Evolutionary conservation across 2,113 vertebrate species (phyloP).

Genomic region (Copsychus sechellarum): DNA sequence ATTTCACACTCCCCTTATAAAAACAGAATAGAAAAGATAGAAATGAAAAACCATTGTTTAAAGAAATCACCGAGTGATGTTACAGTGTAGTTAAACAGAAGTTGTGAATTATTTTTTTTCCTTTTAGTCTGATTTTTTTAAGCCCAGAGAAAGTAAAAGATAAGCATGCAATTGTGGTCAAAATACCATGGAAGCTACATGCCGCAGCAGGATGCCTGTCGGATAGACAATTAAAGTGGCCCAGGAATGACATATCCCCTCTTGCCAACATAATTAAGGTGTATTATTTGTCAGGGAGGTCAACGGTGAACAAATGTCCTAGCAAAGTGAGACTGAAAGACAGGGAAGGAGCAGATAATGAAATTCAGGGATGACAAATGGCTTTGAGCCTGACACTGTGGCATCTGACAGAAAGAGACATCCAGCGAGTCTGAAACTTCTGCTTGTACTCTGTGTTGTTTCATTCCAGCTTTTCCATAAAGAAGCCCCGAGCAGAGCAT

Average conservation of each 20-base stretch:
- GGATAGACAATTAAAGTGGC: slow-evolving; percentile 87
- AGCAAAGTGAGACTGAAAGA: slow-evolving; percentile 88
- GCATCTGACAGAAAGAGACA: slow-evolving; percentile 96
- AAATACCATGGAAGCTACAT: slow-evolving; percentile 71
- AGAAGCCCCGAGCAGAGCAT: neutral
- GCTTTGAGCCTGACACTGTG: slow-evolving; percentile 87
- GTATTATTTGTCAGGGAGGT: slow-evolving; percentile 97
- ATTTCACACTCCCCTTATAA: neutral
- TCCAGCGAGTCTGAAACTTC: slow-evolving; percentile 81
- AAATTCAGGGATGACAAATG: slow-evolving; percentile 99
- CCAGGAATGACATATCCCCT: slow-evolving; percentile 90
- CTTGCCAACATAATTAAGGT: slow-evolving; percentile 99
- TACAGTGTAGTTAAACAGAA: slow-evolving; percentile 18
- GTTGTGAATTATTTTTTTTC: slow-evolving; percentile 1
- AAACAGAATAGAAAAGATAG: neutral
- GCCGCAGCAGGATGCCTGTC: slow-evolving; percentile 77
- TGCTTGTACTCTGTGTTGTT: slow-evolving; percentile 47
- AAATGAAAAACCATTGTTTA: neutral
- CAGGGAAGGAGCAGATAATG: slow-evolving; percentile 93
- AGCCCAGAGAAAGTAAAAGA: slow-evolving; percentile 43
- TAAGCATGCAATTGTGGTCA: slow-evolving; percentile 43
- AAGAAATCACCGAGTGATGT: neutral
- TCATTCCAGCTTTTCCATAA: slow-evolving; percentile 40
- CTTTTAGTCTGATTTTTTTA: neutral
- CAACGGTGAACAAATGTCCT: slow-evolving; percentile 96